A percentile compares a stretch with the other conserved stretches of the same genome.
phyloP scores from a whole-genome alignment of 2,113 vertebrate genomes.

The Ageneiosus marmoratus region DNA sequence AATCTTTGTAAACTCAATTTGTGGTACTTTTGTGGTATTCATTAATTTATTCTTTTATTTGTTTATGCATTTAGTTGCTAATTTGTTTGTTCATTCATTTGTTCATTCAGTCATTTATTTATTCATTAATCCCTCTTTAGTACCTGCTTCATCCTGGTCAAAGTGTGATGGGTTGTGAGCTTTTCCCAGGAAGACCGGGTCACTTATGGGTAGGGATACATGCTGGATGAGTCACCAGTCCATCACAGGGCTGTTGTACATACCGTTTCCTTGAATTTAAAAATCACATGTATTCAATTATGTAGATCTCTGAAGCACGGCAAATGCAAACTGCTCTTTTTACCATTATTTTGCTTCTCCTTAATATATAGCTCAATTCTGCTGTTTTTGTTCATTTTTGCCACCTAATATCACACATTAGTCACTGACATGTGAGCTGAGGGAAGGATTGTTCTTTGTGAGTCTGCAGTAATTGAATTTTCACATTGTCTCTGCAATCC shows the following conservation, averaged over 20 bases:
- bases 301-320: slow-evolving; percentile 7
- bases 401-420: slow-evolving; percentile 12
- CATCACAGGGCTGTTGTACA: background rate
- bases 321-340: background rate
- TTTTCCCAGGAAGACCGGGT: background rate
- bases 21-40: background rate
- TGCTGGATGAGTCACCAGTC: background rate
- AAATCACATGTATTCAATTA: slow-evolving; percentile 16
- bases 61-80: background rate
- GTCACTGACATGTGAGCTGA: slow-evolving; percentile 8
- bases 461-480: slow-evolving; percentile 34
- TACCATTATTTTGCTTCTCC: background rate
- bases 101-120: background rate
- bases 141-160: background rate
- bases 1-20: background rate
- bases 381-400: slow-evolving; percentile 6
- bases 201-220: background rate
- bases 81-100: background rate
- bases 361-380: background rate
- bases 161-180: background rate
- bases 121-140: background rate
- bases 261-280: background rate
- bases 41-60: background rate
- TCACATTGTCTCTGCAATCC: slow-evolving; percentile 31
- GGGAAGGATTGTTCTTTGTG: slow-evolving; percentile 27